phyloP scores from a whole-genome alignment of 2,888 invertebrate species.

The Disparrhopalites patrizii region DNA sequence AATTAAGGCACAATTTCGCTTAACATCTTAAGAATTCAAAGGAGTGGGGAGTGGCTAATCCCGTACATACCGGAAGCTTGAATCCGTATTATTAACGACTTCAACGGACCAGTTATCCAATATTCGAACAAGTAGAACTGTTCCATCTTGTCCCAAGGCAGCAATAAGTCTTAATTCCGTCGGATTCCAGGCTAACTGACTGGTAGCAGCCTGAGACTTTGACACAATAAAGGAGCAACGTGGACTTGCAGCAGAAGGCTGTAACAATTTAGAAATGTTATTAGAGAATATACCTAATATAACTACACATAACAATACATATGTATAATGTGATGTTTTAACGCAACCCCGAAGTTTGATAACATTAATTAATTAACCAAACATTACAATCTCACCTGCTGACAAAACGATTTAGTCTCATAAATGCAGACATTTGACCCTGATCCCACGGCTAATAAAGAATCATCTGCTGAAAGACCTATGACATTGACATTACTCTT shows the following conservation, averaged over 20 bases:
- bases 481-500: neutral
- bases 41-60: neutral
- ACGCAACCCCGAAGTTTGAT: neutral
- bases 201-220: constrained; percentile 9
- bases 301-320: too few species aligned
- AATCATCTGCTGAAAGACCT: constrained; percentile 20
- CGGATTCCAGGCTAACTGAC: constrained; percentile 25
- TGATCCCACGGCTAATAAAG: constrained; percentile 8
- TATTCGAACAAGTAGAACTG: neutral
- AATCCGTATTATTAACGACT: neutral
- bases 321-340: too few species aligned
- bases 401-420: constrained; percentile 17
- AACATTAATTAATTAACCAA: neutral
- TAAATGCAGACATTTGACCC: constrained; percentile 16
- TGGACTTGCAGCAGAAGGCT: neutral
- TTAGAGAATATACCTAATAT: too few species aligned
- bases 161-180: constrained; percentile 17
- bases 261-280: constrained; percentile 1
- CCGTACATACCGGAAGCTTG: constrained; percentile 3
- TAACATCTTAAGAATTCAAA: neutral
- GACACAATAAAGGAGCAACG: constrained; percentile 19
- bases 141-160: constrained; percentile 22
- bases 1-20: too few species aligned
- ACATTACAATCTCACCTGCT: constrained; percentile 14
- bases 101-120: constrained; percentile 25